These are phyloP conservation scores for Drosophila subsilvestris DNA, from an alignment of 2,888 invertebrate species.

Conservation along the genomic window DNA sequence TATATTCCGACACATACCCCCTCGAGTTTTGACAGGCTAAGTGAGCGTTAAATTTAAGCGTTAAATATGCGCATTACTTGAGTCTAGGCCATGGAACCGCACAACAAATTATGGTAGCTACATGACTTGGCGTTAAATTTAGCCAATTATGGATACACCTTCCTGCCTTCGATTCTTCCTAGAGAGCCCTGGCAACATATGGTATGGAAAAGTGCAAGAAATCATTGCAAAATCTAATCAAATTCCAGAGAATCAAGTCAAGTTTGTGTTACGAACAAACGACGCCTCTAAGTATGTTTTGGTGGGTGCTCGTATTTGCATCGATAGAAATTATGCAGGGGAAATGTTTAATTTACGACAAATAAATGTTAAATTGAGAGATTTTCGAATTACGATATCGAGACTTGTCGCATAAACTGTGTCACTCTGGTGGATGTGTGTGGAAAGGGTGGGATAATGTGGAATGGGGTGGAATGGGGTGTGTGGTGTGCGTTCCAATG, in stretches of 20 bases:
- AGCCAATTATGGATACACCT: conserved; percentile 46
- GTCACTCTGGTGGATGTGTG: conserved; percentile 42
- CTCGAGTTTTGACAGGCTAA: conserved; percentile 17
- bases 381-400: conserved; percentile 71
- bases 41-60: conserved; percentile 54
- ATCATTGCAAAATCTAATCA: conserved; percentile 8
- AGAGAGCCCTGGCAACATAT: conserved; percentile 40
- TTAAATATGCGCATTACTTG: conserved; percentile 33
- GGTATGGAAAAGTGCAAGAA: conserved; percentile 19
- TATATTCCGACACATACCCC: conserved; percentile 11
- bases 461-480: not conserved
- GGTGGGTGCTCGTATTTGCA: conserved; percentile 40
- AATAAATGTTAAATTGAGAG: conserved; percentile 80
- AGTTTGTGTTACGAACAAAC: not conserved
- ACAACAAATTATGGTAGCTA: conserved; percentile 55
- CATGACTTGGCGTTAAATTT: conserved; percentile 71
- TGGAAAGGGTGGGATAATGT: not conserved
- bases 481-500: conserved; percentile 56
- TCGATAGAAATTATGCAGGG: conserved; percentile 36
- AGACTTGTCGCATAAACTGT: conserved; percentile 62
- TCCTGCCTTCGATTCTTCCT: not conserved
- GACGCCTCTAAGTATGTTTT: conserved; percentile 47
- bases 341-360: conserved; percentile 77
- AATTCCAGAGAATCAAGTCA: conserved; percentile 11
- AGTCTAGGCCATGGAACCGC: conserved; percentile 8